Percentiles rank a stretch among this genome's conserved stretches.
phyloP scores from a whole-genome alignment of 2,888 invertebrate species.

The Ophioninae sp. region DNA sequence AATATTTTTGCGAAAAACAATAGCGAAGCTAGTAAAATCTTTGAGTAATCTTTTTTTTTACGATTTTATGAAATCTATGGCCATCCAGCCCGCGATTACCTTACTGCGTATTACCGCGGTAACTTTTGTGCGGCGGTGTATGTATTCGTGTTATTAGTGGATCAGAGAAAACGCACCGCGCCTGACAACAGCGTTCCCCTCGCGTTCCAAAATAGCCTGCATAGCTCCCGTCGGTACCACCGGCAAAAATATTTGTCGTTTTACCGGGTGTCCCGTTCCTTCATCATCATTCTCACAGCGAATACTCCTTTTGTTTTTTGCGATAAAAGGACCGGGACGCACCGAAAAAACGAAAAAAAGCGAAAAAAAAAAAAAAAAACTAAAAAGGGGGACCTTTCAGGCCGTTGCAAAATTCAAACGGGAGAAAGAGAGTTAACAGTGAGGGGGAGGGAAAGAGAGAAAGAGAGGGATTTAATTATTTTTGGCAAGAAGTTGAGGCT shows the following conservation, averaged over 20 bases:
- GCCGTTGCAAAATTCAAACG: not conserved
- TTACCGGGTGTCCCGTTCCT: constrained; percentile 2
- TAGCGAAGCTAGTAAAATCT: no score
- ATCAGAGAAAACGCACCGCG: constrained; percentile 25
- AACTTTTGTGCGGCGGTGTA: not conserved
- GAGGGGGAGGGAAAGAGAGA: constrained; percentile 20
- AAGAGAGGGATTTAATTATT: constrained; percentile 48
- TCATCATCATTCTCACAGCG: constrained; percentile 10
- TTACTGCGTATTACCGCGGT: no score
- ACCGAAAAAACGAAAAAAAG: not conserved
- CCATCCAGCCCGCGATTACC: no score
- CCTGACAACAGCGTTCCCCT: constrained; percentile 63
- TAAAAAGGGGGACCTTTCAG: constrained; percentile 1
- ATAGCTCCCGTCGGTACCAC: constrained; percentile 31
- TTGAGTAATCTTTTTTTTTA: no score
- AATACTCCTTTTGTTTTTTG: constrained; percentile 17
- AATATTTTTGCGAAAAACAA: no score
- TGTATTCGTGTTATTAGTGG: constrained; percentile 16
- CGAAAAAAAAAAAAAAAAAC: no score
- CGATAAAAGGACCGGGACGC: not conserved
- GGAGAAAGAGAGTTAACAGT: constrained; percentile 18
- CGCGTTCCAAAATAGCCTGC: constrained; percentile 60
- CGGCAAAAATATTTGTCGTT: constrained; percentile 50
- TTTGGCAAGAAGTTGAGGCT: constrained; percentile 52
- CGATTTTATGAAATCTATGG: not conserved